These are phyloP conservation scores for Platysteira castanea DNA, from an alignment of 2,113 vertebrate genomes.

Conservation along the genomic window DNA sequence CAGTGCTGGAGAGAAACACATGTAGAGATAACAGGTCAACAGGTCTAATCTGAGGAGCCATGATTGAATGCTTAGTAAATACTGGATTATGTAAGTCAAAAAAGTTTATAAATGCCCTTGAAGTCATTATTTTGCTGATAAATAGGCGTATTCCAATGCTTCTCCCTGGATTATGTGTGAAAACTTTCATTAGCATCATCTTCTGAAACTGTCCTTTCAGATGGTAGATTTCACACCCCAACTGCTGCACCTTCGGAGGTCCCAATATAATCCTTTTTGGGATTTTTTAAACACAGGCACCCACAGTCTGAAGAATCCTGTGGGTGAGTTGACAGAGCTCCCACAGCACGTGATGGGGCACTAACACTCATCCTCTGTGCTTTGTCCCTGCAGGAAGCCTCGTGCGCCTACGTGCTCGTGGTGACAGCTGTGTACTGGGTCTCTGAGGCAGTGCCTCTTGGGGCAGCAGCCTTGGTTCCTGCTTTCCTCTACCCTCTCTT, in stretches of 20 bases:
- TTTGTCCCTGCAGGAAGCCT: conserved; percentile 80
- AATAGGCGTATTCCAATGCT: neutral
- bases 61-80: neutral
- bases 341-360: neutral
- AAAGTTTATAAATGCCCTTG: neutral
- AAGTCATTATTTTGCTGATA: neutral
- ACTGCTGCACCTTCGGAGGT: neutral
- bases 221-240: neutral
- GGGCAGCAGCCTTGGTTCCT: conserved; percentile 92
- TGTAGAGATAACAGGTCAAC: neutral
- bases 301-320: neutral
- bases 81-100: neutral
- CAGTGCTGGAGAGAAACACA: neutral
- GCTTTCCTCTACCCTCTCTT: conserved; percentile 96
- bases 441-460: conserved; percentile 92
- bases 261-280: neutral
- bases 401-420: conserved; percentile 91
- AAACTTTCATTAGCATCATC: neutral
- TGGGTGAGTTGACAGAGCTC: neutral
- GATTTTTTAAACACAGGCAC: neutral
- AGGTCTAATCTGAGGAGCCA: neutral
- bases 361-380: neutral
- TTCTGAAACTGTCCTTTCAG: neutral
- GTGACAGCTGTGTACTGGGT: conserved; percentile 96
- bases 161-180: neutral